Base-by-base conservation (phyloP, 2,888 invertebrate genomes). In the Tupiocoris notatus region DNA sequence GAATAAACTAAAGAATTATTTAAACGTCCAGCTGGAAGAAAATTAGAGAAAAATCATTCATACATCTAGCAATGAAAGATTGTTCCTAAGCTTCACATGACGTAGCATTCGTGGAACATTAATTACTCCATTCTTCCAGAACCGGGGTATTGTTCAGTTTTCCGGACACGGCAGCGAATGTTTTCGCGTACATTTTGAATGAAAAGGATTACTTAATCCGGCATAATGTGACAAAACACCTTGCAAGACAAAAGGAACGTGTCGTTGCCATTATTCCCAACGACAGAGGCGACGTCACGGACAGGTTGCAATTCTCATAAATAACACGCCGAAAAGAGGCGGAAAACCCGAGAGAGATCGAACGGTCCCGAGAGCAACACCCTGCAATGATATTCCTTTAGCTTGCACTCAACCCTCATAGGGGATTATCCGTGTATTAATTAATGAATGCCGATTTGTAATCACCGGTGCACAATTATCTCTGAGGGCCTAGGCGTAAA, bases 401-500 rank as follows among this genome's bases (percentile, higher is more conserved):
- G n/a, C n/a, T n/a, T n/a, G n/a, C n/a, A n/a, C n/a, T n/a, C n/a
- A n/a, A n/a, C 12, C 39, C 12, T 39, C 39, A 12, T 12, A 3
- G 39, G 39, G n/a, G n/a, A n/a, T n/a, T 12, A 39, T 39, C 39
- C 67, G 39, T 17, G 68, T 68, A 77, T 77, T 74, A 77, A 77
- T 77, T 74, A 77, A 77, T 67, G 75, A 74, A 75, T 67, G 71
- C 67, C 77, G 77, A 77, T 77, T 77, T 75, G 77, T 77, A 77
- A 75, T 77, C 77, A 75, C 75, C 77, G 59, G 73, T 73, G 73
- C 75, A 77, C 75, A 77, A 77, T 77, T 77, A 77, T 65, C 63
- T 67, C 59, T 39, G 39, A 39, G 39, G 39, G 39, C 39, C 65
- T 68, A 71, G 57, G 39, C 73, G 74, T 77, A 75, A 77, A 76